These are phyloP conservation scores for Ochotona princeps DNA, from an alignment of 2,113 vertebrate genomes.

Conservation along the genomic window DNA sequence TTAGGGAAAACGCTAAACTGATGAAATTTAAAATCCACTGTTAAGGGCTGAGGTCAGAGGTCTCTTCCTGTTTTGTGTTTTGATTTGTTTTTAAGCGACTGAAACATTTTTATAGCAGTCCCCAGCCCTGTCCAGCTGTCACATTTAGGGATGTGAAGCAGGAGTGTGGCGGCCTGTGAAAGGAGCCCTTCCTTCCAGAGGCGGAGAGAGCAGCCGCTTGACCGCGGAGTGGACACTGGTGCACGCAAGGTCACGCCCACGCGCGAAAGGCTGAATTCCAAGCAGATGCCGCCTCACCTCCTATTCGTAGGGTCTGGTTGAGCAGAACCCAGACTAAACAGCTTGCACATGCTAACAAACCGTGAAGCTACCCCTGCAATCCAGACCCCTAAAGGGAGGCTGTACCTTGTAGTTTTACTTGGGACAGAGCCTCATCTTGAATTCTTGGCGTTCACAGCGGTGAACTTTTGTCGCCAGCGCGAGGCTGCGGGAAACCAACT, in stretches of 20 bases:
- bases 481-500: constrained; percentile 64
- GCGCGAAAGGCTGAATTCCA: constrained; percentile 62
- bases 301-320: constrained; percentile 26
- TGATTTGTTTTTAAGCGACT: neutral
- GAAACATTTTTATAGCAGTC: constrained; percentile 70
- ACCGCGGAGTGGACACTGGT: constrained; percentile 42
- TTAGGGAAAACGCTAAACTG: constrained; percentile 56
- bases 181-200: constrained; percentile 76
- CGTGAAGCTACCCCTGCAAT: neutral
- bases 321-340: neutral
- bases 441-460: neutral
- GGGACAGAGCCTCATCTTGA: constrained; percentile 3
- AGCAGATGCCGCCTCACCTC: constrained; percentile 37
- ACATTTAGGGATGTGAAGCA: constrained; percentile 62
- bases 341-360: neutral
- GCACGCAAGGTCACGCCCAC: constrained; percentile 72
- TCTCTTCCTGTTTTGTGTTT: constrained; percentile 74
- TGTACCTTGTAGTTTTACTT: constrained; percentile 46
- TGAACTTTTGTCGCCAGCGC: constrained; percentile 23
- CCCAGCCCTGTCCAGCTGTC: constrained; percentile 69
- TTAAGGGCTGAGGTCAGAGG: constrained; percentile 62
- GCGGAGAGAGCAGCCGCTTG: constrained; percentile 68
- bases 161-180: constrained; percentile 70
- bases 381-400: neutral
- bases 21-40: constrained; percentile 55